A percentile compares a stretch with the other conserved stretches of the same genome.
These are phyloP conservation scores for Netelia virgata DNA, from an alignment of 2,888 invertebrate species.

Conservation along the genomic window DNA sequence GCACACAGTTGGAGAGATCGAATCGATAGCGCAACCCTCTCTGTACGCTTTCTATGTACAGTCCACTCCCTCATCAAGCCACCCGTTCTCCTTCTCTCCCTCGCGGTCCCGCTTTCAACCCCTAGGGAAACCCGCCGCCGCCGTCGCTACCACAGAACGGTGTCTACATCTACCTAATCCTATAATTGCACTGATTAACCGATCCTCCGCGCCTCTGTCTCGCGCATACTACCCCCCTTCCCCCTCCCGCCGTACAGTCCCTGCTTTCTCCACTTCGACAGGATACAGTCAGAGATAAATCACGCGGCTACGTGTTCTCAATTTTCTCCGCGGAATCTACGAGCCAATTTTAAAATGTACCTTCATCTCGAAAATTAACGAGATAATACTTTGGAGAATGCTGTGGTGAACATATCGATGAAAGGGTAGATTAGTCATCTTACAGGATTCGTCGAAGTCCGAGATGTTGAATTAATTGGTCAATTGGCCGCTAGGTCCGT, in stretches of 20 bases:
- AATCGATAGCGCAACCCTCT: constrained; percentile 73
- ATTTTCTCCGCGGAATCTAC: constrained; percentile 21
- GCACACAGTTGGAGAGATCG: constrained; percentile 64
- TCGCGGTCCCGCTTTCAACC: constrained; percentile 37
- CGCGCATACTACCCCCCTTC: neutral
- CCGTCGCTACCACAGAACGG: constrained; percentile 51
- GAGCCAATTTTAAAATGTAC: constrained; percentile 48
- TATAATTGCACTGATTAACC: constrained; percentile 74
- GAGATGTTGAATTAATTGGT: neutral
- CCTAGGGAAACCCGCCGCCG: constrained; percentile 43
- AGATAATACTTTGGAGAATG: neutral
- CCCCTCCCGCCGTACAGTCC: constrained; percentile 45
- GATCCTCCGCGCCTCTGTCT: constrained; percentile 51
- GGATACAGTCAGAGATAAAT: constrained; percentile 3
- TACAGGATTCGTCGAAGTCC: neutral
- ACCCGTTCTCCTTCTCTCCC: constrained; percentile 29
- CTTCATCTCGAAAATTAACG: constrained; percentile 5
- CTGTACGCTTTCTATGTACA: constrained; percentile 39
- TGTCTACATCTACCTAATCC: constrained; percentile 71
- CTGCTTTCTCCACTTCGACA: constrained; percentile 51
- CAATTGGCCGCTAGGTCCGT: neutral
- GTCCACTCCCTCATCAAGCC: constrained; percentile 57
- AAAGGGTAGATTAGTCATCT: neutral
- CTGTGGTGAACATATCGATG: neutral
- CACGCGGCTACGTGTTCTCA: neutral